Evolutionary conservation across 2,888 invertebrate species (phyloP).

Genomic region (Lydus trimaculatus): DNA sequence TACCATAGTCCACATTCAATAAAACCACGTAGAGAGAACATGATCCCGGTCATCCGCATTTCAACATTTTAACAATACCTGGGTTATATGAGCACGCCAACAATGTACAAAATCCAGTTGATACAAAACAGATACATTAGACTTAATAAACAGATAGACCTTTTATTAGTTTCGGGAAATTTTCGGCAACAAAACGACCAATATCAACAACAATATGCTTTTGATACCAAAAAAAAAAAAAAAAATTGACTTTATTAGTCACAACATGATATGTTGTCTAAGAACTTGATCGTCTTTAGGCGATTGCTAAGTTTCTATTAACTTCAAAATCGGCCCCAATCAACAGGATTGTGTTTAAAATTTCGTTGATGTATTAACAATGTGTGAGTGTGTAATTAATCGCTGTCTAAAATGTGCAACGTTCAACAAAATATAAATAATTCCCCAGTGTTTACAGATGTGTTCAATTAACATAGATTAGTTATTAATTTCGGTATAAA

Average conservation of each 20-base stretch:
- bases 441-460: conserved; percentile 23
- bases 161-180: neutral
- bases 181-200: no score
- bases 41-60: neutral
- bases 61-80: neutral
- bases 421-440: conserved; percentile 26
- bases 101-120: neutral
- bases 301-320: no score
- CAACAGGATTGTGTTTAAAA: neutral
- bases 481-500: conserved; percentile 33
- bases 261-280: neutral
- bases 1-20: neutral
- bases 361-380: neutral
- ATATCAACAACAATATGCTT: no score
- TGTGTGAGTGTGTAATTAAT: neutral
- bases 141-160: neutral
- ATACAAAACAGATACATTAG: neutral
- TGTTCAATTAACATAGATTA: conserved; percentile 31
- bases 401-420: neutral
- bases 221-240: no score
- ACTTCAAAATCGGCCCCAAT: neutral
- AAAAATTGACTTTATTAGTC: no score
- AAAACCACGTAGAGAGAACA: neutral
- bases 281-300: neutral
- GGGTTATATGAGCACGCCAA: neutral